phyloP scores from a whole-genome alignment of 2,888 invertebrate genomes.

The Suillia variegata region DNA sequence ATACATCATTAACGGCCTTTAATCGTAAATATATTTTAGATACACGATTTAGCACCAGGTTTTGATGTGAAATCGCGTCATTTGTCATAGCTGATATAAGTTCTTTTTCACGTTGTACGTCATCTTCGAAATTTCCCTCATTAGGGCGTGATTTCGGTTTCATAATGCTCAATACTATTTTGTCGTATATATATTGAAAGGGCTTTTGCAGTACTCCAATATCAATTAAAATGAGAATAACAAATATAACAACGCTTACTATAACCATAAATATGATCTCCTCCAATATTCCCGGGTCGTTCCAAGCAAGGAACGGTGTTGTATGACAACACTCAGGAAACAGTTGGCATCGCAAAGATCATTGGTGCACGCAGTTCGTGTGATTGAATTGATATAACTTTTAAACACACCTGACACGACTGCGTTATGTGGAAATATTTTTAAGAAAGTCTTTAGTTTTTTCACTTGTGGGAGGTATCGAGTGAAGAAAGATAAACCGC shows the following conservation, averaged over 20 bases:
- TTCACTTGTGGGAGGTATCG: constrained; percentile 64
- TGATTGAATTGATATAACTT: constrained; percentile 45
- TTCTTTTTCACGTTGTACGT: constrained; percentile 64
- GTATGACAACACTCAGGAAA: constrained; percentile 50
- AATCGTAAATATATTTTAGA: constrained; percentile 75
- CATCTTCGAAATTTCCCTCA: constrained; percentile 59
- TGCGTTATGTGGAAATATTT: constrained; percentile 74
- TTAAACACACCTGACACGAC: constrained; percentile 63
- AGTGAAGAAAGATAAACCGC: too few species aligned
- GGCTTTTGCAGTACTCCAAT: too few species aligned
- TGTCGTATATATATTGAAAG: neutral
- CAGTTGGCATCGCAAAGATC: constrained; percentile 39
- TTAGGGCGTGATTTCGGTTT: constrained; percentile 43
- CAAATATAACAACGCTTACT: too few species aligned
- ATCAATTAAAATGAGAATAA: too few species aligned
- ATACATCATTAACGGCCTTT: constrained; percentile 77
- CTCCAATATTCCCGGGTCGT: constrained; percentile 67
- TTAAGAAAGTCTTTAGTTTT: constrained; percentile 74
- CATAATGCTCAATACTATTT: constrained; percentile 27
- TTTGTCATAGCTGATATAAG: constrained; percentile 58
- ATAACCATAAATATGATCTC: constrained; percentile 40
- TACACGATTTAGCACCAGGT: constrained; percentile 68
- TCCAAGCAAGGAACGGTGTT: constrained; percentile 69
- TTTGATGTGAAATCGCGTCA: constrained; percentile 56
- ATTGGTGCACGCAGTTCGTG: constrained; percentile 42